phyloP scores from a whole-genome alignment of 1,140 invertebrate species.

The Oreohelix idahoensis region DNA sequence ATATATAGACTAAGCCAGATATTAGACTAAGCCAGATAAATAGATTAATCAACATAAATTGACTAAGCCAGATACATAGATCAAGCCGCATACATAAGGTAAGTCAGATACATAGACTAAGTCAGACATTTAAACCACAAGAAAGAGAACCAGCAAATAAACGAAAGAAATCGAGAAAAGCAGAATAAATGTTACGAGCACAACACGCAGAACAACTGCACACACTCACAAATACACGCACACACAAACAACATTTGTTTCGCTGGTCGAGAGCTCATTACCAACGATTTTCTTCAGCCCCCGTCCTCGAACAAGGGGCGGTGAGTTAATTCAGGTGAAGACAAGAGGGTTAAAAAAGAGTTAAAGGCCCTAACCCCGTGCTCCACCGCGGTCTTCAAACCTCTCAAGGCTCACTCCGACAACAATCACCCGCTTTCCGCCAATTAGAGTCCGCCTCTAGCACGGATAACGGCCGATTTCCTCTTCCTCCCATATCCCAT shows the following conservation, averaged over 20 bases:
- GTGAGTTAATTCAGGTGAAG: conserved; percentile 9
- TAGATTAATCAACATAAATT: too few relatives aligned
- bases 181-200: too few relatives aligned
- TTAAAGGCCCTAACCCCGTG: conserved; percentile 13
- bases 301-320: not conserved
- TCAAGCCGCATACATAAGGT: too few relatives aligned
- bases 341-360: conserved; percentile 10
- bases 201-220: too few relatives aligned
- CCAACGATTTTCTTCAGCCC: not conserved
- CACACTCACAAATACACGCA: not conserved
- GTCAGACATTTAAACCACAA: too few relatives aligned
- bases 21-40: too few relatives aligned
- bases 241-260: not conserved
- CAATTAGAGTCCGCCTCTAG: conserved; percentile 8
- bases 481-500: conserved; percentile 11
- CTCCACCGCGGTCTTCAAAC: not conserved
- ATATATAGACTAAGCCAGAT: too few relatives aligned
- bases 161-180: too few relatives aligned
- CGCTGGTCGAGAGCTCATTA: not conserved
- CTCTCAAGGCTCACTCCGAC: conserved; percentile 5
- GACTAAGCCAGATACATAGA: too few relatives aligned
- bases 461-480: conserved; percentile 16
- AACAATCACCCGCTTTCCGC: conserved; percentile 14
- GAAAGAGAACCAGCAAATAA: too few relatives aligned
- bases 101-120: too few relatives aligned